Base-by-base conservation (phyloP, 2,888 invertebrate genomes). In the Scrobipalpa costella region DNA sequence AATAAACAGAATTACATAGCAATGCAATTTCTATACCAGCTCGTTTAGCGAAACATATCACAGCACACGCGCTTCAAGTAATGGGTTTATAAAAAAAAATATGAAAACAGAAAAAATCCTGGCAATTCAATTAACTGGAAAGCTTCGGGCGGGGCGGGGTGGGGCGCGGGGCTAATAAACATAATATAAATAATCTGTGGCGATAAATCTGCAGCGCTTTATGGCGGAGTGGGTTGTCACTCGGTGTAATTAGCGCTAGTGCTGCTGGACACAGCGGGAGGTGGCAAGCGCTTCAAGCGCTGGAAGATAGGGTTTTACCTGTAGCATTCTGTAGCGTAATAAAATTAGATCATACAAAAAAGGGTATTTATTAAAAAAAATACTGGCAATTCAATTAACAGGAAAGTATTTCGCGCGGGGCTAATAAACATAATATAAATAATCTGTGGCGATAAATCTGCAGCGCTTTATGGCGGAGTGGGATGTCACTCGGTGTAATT, bases 401-500 rank as follows among this genome's bases (percentile, higher is more conserved):
- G 84, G 83, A 90, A 90, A 89, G 90, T n/a, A n/a, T n/a, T n/a
- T n/a, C 88, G 87, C 88, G 81, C 85, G 83, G 80, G 88, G 79
- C 89, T 90, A 89, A 90, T 90, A 90, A 90, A 90, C 90, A 90
- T 90, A 90, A 90, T 90, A 90, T 90, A 90, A 91, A 90, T 91
- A 90, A 90, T 91, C 90, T 90, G 84, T 71, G 81, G 85, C 88
- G 88, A 90, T 90, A 91, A 90, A 90, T 90, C 91, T 90, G 89
- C 85, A 85, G 84, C 88, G 88, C 85, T 90, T 90, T 90, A 90
- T 88, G 89, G 85, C 86, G 83, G 90, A 90, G 90, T 89, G 91
- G 90, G 90, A 90, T 90, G 90, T 90, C 90, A 90, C 89, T 90
- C 80, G 73, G 84, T 83, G 89, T 91, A 90, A 91, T 91, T 90